Conservation (phyloP, 2,888 invertebrate species). For the Tenthredo distinguenda region DNA sequence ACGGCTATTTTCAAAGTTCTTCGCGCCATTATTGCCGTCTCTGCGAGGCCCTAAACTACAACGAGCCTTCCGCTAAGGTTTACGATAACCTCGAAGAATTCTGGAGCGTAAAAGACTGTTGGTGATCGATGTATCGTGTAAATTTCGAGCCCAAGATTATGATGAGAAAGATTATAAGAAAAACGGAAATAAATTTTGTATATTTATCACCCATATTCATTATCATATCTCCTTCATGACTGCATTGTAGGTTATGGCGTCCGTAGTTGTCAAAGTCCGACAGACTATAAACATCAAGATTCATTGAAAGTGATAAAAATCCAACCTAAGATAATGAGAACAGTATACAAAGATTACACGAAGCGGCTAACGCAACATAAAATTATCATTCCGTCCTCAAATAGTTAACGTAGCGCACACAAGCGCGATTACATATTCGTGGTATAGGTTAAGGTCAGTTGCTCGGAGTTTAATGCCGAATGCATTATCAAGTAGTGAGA, state of each 20-base stretch:
- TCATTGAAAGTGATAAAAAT: neutral
- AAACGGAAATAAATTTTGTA: neutral
- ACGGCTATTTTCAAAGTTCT: conserved; percentile 83
- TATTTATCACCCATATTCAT: neutral
- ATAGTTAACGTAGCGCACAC: neutral
- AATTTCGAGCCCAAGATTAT: no score
- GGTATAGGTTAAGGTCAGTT: neutral
- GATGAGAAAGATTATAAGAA: neutral
- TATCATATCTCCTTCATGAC: neutral
- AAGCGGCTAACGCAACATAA: neutral
- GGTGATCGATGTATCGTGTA: conserved; percentile 53
- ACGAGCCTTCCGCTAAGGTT: conserved; percentile 76
- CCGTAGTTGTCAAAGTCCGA: conserved; percentile 4
- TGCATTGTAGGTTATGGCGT: neutral
- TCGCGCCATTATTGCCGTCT: conserved; percentile 84
- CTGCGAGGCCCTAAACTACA: conserved; percentile 85
- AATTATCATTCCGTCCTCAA: neutral
- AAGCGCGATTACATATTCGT: neutral
- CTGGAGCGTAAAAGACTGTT: conserved; percentile 74
- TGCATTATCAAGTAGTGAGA: neutral
- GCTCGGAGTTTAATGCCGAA: neutral
- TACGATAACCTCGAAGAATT: conserved; percentile 76
- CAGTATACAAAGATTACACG: neutral
- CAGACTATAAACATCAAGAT: neutral
- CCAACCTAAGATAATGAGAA: neutral